These are phyloP conservation scores for Corythornis vintsioides DNA, from an alignment of 2,113 vertebrate species.

Conservation along the genomic window DNA sequence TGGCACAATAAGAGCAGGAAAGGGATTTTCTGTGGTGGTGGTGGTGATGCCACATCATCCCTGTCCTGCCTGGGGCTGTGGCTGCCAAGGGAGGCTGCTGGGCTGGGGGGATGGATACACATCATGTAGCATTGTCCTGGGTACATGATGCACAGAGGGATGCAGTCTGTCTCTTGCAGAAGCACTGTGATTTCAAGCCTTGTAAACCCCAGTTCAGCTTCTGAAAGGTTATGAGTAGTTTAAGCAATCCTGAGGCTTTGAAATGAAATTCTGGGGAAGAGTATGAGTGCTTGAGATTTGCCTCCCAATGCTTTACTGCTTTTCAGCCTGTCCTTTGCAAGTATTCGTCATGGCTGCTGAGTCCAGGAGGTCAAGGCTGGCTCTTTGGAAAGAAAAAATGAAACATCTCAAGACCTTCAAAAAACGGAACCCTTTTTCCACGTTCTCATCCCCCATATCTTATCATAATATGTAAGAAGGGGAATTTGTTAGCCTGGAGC, in stretches of 20 bases:
- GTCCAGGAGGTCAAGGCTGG: background rate
- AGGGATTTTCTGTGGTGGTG: background rate
- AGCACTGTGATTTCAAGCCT: background rate
- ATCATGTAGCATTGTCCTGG: accelerated
- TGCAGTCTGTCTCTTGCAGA: background rate
- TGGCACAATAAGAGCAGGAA: background rate
- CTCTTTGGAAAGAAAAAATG: background rate
- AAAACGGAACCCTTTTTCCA: background rate
- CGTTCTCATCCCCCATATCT: background rate
- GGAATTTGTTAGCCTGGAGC: background rate
- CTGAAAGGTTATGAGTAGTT: background rate
- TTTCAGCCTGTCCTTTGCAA: background rate
- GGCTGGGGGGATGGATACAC: background rate
- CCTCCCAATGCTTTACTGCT: background rate
- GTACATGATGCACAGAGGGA: background rate
- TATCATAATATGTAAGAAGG: background rate
- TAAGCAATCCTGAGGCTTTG: background rate
- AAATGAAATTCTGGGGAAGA: background rate
- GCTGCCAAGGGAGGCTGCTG: background rate
- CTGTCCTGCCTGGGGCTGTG: background rate
- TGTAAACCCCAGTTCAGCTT: background rate
- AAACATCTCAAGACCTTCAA: background rate
- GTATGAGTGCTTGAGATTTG: background rate
- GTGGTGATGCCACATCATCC: background rate
- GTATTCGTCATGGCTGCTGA: background rate